Evolutionary conservation across 2,797 vertebrate genomes (phyloP), one percentile per base, ranked within the genome.

Genomic region (Platyrinchus mystaceus): DNA sequence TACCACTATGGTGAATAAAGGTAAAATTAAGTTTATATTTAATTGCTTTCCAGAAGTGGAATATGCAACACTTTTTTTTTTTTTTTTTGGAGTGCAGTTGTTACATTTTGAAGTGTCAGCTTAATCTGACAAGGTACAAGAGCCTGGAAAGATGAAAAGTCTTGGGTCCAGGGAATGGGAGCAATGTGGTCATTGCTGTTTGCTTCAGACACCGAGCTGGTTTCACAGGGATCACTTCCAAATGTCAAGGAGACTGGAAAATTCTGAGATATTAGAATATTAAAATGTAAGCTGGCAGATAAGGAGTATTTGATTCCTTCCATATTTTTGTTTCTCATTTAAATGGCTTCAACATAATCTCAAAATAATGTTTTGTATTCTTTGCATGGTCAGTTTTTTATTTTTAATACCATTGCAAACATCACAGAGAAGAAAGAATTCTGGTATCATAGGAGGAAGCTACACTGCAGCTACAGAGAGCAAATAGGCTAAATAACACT

Each of bases 191-290:
- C 92, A 75, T 12, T 59, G 71, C 58, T 53, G 21, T 90, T 83
- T 77, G 79, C 68, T 78, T 71, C 90, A 89, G 80, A 70, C 39
- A 83, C n/a, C 1, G 28, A 41, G 46, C 26, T 74, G n/a, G 18
- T 85, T 92, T 91, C 76, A 75, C 71, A 87, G 58, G 87, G 84
- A 89, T 62, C 53, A 19, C 27, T 83, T 68, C 85, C 93, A 92
- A 94, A 87, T 66, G 68, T 85, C 87, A 94, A 84, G 23, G 39
- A 95, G 66, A 85, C 26, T 44, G 70, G 62, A 91, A 94, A 85
- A 83, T 32, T 50, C 64, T 22, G 46, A 87, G 46, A 44, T 87
- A 58, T 27, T 81, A 71, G 23, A 83, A 82, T 43, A 81, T 37
- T 64, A 49, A 55, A 70, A 64, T 39, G 26, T 34, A 81, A 87